Base-by-base conservation (phyloP, 2,888 invertebrate species). In the Drosophila dives region DNA sequence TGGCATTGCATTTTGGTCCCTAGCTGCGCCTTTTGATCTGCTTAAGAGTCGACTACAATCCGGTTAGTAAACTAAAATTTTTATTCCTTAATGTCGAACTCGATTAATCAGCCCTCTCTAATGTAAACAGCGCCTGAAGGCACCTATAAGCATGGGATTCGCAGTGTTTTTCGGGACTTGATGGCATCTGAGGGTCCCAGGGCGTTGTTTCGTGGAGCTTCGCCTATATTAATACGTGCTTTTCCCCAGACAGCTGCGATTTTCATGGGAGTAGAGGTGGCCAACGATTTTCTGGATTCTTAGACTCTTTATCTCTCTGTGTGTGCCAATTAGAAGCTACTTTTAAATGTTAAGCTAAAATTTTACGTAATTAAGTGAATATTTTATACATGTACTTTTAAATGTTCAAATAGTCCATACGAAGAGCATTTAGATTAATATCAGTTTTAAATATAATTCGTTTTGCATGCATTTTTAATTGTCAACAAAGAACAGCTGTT, bases 181-280 rank as follows among this genome's bases (percentile, higher is more conserved):
- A 96, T 99, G 94, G 95, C 95, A 80, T 95, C 95, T 74, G 99
- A 99, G 94, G 99, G 99, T 5, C 95, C 97, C 0, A 91, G 94
- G 53, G 99, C 98, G 1, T 94, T 99, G 20, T 99, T 98, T 93
- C 98, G 97, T 93, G 99, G 99, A 68, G 95, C 97, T 29, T 95
- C 96, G 42, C 99, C 99, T 3, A 99, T 99, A 3, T 97, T 99
- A 96, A 94, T 99, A 12, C 94, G 99, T 92, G 99, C 99, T 29
- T 99, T 99, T 94, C 99, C 99, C 34, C 99, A 99, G 1, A 99
- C 99, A 93, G 99, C 99, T 45, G 99, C 99, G 3, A 99, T 99
- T 93, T 99, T 99, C 94, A 95, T 98, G 90, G 99, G 99, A 33
- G 99, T 98, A 92, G 99, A 99, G 94, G 91, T 98, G 49, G 91